A percentile compares a stretch with the other conserved stretches of the same genome.
Conservation (phyloP, 1,140 invertebrate genomes). For the Drosophila mojavensis region DNA sequence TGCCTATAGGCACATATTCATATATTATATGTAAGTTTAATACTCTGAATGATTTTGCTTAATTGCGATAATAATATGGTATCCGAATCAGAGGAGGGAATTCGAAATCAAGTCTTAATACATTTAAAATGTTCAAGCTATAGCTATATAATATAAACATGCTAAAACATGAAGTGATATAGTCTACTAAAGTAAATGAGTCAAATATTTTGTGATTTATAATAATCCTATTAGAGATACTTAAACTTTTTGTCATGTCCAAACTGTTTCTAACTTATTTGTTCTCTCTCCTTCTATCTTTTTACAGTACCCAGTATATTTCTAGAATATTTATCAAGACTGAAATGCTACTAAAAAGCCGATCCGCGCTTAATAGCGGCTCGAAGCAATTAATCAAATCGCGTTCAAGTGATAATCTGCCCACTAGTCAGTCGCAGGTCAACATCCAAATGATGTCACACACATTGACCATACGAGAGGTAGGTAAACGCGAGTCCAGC, state of each 20-base stretch:
- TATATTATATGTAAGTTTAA: no score
- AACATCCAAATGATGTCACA: constrained; percentile 97
- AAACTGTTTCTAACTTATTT: background rate
- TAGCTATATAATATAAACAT: no score
- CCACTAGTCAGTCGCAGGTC: constrained; percentile 95
- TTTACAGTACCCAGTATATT: constrained; percentile 93
- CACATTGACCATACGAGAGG: constrained; percentile 95
- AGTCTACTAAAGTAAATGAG: no score
- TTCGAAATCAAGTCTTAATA: no score
- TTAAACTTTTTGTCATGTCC: no score
- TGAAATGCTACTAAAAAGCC: constrained; percentile 95
- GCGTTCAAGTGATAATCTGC: constrained; percentile 93
- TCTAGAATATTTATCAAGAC: constrained; percentile 95
- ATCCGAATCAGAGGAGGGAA: no score
- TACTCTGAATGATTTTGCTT: no score
- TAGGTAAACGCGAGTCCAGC: constrained; percentile 84
- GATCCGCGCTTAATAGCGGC: constrained; percentile 88
- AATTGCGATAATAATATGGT: no score
- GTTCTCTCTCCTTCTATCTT: constrained; percentile 1
- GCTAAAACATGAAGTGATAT: no score
- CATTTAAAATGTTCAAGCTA: no score
- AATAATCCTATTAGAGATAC: no score
- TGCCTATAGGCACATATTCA: no score
- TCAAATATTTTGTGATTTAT: background rate
- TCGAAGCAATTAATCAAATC: constrained; percentile 90